phyloP scores from a whole-genome alignment of 2,797 vertebrate species.

The Chrosomus eos region DNA sequence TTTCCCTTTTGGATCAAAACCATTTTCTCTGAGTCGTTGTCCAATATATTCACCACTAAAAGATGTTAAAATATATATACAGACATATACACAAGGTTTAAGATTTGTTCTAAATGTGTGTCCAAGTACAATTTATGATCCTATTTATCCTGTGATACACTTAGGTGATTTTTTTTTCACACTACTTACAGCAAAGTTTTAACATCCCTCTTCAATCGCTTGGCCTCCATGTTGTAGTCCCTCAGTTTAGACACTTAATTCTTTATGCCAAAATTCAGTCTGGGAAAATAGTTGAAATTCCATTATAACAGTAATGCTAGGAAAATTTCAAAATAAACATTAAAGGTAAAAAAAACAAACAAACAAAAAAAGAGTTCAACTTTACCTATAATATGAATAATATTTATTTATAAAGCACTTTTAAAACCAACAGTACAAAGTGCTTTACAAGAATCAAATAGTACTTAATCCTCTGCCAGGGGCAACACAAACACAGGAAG shows the following conservation, averaged over 20 bases:
- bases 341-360: neutral
- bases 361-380: neutral
- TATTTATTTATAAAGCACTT: too few relatives aligned
- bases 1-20: constrained; percentile 87
- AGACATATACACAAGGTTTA: neutral
- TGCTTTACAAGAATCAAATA: too few relatives aligned
- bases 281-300: constrained; percentile 13
- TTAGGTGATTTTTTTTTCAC: neutral
- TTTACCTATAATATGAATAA: neutral
- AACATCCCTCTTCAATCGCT: constrained; percentile 72
- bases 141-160: neutral
- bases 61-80: neutral
- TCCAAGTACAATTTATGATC: neutral
- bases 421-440: too few relatives aligned
- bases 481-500: constrained; percentile 24
- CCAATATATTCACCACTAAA: constrained; percentile 85
- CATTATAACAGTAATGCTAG: neutral
- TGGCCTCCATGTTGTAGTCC: constrained; percentile 69
- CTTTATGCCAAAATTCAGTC: constrained; percentile 36
- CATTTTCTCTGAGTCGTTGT: constrained; percentile 82
- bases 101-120: neutral
- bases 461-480: constrained; percentile 9
- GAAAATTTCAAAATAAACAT: neutral
- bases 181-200: constrained; percentile 75
- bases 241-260: constrained; percentile 15